Evolutionary conservation across 2,888 invertebrate species (phyloP), one percentile per base, ranked within the genome.

Genomic region (Drosophila anomalata): DNA sequence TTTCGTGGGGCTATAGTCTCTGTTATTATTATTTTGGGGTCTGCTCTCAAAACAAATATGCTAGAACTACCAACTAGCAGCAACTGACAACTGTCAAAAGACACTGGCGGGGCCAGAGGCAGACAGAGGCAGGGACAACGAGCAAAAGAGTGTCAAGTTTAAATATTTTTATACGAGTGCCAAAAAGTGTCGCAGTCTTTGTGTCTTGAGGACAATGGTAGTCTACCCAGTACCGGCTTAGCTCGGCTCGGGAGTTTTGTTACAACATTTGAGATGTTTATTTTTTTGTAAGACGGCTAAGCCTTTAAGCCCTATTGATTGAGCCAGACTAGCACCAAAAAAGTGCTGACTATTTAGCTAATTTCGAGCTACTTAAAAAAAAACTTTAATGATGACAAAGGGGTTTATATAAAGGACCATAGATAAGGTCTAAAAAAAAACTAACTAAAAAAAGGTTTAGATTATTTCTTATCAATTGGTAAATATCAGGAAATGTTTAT

Each of bases 71-170:
- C 66, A 63, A 42, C 41, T 17, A 59, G 24, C 60, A 59, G 56
- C 55, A 42, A 54, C 59, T 69, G 44, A 70, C 66, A 62, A 50
- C 65, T 73, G 78, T 60, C 81, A 71, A 54, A 22, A 50, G 36
- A 53, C 36, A 26, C 20, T 17, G 22, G 44, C 24, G 48, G 62
- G 61, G 56, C 56, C 66, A 54, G 26, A 26, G 31, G 8, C 42
- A 29, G 68, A 36, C 29, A 54, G 54, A 36, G 48, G 55, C 39
- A 7, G 44, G 12, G 41, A 61, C 53, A 60, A 58, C 63, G 33
- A 51, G 47, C 33, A 60, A 77, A 80, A 84, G 55, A 75, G 75
- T 85, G 83, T 83, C 83, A 83, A 87, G 87, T 87, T 87, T 77
- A 79, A 77, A 73, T 60, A 77, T 66, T 54, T 72, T 73, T 62